phyloP scores from a whole-genome alignment of 2,888 invertebrate species.

The Stenoptilia bipunctidactyla region DNA sequence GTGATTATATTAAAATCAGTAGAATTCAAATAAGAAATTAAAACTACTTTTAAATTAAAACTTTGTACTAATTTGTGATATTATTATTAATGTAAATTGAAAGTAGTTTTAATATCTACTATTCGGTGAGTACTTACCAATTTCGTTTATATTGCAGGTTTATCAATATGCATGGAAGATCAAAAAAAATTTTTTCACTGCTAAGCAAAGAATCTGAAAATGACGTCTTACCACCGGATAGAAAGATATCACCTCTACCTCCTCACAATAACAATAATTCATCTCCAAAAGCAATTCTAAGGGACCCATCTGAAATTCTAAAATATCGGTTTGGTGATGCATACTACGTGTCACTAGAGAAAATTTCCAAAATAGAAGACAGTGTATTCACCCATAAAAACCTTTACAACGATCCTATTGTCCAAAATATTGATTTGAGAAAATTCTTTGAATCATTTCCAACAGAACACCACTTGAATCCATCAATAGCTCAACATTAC shows the following conservation, averaged over 20 bases:
- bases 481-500: slow-evolving; percentile 6
- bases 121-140: slow-evolving; percentile 8
- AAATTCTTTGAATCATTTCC: slow-evolving; percentile 6
- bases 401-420: slow-evolving; percentile 6
- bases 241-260: slow-evolving; percentile 4
- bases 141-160: slow-evolving; percentile 8
- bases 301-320: background rate
- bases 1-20: too few relatives aligned
- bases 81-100: slow-evolving; percentile 7
- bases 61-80: too few relatives aligned
- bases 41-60: too few relatives aligned
- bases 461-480: slow-evolving; percentile 6
- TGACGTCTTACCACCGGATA: slow-evolving; percentile 8
- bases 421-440: slow-evolving; percentile 8
- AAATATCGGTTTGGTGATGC: too few relatives aligned
- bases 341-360: too few relatives aligned
- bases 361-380: too few relatives aligned
- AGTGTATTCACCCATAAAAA: slow-evolving; percentile 1
- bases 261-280: slow-evolving; percentile 5
- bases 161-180: slow-evolving; percentile 7
- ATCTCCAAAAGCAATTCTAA: slow-evolving; percentile 7
- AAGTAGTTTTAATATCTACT: slow-evolving; percentile 6
- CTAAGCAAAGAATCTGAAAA: slow-evolving; percentile 1
- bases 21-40: too few relatives aligned
- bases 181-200: slow-evolving; percentile 7